phyloP scores from a whole-genome alignment of 2,113 vertebrate species.

The Natator depressus region DNA sequence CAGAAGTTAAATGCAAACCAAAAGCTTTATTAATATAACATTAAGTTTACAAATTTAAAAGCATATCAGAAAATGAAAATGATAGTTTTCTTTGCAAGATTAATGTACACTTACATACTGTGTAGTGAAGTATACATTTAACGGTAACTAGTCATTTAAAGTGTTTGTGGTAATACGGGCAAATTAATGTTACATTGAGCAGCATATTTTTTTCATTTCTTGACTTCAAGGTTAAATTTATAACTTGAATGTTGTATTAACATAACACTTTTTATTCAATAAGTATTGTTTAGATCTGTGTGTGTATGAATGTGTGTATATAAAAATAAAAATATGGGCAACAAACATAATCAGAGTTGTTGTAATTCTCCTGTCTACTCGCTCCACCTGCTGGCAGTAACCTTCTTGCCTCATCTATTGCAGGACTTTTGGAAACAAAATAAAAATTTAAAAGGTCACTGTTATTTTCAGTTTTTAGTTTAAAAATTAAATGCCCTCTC shows the following conservation, averaged over 20 bases:
- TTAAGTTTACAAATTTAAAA: neutral
- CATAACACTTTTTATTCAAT: neutral
- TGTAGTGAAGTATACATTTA: neutral
- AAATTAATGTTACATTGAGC: neutral
- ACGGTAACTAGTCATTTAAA: neutral
- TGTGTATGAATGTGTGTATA: neutral
- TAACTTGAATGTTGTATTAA: neutral
- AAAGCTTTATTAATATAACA: neutral
- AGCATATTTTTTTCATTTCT: neutral
- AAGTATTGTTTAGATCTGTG: accelerated
- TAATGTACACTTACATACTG: neutral
- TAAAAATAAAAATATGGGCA: neutral
- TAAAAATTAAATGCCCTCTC: neutral
- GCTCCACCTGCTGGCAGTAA: neutral
- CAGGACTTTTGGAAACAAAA: neutral
- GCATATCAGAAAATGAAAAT: neutral
- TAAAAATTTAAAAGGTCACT: neutral
- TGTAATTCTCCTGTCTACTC: neutral
- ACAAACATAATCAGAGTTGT: neutral
- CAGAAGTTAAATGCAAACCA: neutral
- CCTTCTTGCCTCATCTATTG: neutral
- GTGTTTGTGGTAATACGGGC: neutral
- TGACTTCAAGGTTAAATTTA: neutral
- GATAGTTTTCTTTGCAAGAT: neutral
- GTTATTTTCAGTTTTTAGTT: neutral